Evolutionary conservation across 2,888 invertebrate species (phyloP).

Genomic region (Hirtodrosophila alboralis): DNA sequence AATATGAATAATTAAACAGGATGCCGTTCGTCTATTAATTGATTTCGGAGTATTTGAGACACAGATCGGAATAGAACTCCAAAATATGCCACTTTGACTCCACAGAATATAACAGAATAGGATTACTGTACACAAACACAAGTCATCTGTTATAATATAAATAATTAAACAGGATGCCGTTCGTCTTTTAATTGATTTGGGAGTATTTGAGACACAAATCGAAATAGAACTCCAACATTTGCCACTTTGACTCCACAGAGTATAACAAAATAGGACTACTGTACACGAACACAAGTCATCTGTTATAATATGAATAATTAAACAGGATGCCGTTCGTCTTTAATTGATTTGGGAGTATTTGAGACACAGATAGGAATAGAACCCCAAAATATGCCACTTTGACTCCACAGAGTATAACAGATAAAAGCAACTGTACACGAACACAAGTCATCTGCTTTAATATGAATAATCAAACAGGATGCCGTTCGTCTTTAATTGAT

Average conservation of each 20-base stretch:
- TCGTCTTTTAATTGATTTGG: conserved; percentile 19
- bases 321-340: conserved; percentile 38
- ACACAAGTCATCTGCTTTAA: conserved; percentile 50
- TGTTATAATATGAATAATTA: conserved; percentile 30
- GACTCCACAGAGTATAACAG: conserved; percentile 25
- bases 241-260: conserved; percentile 37
- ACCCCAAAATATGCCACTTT: conserved; percentile 43
- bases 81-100: conserved; percentile 48
- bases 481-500: conserved; percentile 35
- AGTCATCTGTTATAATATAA: conserved; percentile 48
- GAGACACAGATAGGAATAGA: conserved; percentile 29
- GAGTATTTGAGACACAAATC: conserved; percentile 41
- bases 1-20: conserved; percentile 33
- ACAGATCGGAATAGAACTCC: conserved; percentile 11
- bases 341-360: conserved; percentile 39
- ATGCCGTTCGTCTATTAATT: conserved; percentile 33
- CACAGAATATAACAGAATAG: conserved; percentile 14
- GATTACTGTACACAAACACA: conserved; percentile 32
- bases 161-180: conserved; percentile 42
- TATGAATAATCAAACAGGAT: conserved; percentile 36
- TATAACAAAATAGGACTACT: conserved; percentile 3
- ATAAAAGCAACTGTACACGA: conserved; percentile 26
- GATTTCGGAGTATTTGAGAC: conserved; percentile 48
- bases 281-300: conserved; percentile 48
- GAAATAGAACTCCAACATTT: conserved; percentile 8